A percentile compares a stretch with the other conserved stretches of the same genome.
phyloP scores from a whole-genome alignment of 2,888 invertebrate genomes.

The Megamerina dolium region DNA sequence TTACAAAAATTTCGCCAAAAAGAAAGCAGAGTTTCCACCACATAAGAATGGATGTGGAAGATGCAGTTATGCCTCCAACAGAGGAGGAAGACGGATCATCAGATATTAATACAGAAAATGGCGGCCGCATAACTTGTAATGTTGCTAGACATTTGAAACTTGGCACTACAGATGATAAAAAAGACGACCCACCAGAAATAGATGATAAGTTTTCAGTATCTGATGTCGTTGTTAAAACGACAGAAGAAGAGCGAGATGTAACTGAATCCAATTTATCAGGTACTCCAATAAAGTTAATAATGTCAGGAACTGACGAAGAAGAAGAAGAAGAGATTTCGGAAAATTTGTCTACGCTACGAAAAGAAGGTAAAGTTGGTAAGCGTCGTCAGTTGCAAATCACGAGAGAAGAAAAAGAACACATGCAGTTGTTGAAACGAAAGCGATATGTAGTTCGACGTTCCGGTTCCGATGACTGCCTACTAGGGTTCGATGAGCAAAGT shows the following conservation, averaged over 20 bases:
- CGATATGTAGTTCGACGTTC: constrained; percentile 21
- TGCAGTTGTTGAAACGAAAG: constrained; percentile 23
- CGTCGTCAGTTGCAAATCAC: constrained; percentile 2
- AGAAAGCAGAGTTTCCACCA: constrained; percentile 34
- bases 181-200: constrained; percentile 2
- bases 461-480: constrained; percentile 23
- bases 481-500: constrained; percentile 26
- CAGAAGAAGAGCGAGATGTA: no score
- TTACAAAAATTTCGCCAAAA: constrained; percentile 36
- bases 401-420: no score
- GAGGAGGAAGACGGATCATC: constrained; percentile 7
- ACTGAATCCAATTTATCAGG: no score
- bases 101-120: no score
- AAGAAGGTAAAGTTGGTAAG: background rate
- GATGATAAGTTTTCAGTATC: no score
- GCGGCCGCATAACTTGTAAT: constrained; percentile 3
- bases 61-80: constrained; percentile 18
- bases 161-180: background rate
- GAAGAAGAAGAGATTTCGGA: constrained; percentile 3
- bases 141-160: constrained; percentile 6
- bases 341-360: background rate
- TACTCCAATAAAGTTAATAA: constrained; percentile 22
- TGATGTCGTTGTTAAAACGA: no score
- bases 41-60: constrained; percentile 36
- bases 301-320: constrained; percentile 21